Evolutionary conservation across 2,113 vertebrate species (phyloP).

Genomic region (Saguinus midas): DNA sequence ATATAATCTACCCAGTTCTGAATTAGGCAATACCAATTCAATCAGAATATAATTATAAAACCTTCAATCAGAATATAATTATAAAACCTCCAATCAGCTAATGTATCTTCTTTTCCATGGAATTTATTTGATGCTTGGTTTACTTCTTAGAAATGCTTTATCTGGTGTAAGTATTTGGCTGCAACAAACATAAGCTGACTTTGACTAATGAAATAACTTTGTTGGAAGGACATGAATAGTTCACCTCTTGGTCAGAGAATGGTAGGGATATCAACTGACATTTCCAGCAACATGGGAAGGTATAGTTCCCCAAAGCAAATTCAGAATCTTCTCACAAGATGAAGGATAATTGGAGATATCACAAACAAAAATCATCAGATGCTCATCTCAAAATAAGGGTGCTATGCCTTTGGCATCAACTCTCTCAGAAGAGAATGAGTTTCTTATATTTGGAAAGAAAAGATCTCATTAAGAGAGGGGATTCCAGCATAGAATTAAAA

Average conservation of each 20-base stretch:
- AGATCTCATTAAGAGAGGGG: neutral
- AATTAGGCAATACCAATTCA: neutral
- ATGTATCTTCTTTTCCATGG: neutral
- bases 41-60: neutral
- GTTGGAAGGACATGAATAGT: neutral
- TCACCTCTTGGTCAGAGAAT: neutral
- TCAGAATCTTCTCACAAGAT: neutral
- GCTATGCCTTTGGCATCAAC: neutral
- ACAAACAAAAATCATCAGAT: neutral
- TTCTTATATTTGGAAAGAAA: neutral
- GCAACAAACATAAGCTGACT: neutral
- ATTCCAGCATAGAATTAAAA: neutral
- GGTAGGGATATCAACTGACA: neutral
- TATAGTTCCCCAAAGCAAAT: neutral
- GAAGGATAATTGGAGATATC: neutral
- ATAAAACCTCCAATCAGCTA: neutral
- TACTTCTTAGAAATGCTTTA: constrained; percentile 7
- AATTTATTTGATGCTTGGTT: neutral
- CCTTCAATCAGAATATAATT: neutral
- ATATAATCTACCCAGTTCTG: neutral
- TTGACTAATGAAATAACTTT: neutral
- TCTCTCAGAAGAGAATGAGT: neutral
- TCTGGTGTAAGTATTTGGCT: neutral
- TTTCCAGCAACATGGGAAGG: neutral
- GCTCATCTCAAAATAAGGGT: neutral